A percentile compares a stretch with the other conserved stretches of the same genome.
Conservation (phyloP, 2,113 vertebrate species). For the Echinops telfairi region DNA sequence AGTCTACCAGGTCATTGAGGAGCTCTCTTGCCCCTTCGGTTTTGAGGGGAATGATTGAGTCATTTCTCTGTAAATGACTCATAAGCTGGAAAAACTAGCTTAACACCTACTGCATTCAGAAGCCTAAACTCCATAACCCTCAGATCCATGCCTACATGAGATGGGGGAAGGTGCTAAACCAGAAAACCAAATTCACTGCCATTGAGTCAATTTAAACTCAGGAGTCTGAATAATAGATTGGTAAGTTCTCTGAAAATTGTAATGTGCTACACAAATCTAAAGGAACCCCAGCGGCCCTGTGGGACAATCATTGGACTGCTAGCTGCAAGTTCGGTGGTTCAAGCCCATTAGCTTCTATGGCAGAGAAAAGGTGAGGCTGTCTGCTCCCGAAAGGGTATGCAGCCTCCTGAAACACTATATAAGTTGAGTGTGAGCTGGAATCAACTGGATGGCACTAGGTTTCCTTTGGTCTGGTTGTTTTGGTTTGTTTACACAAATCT, state of each 20-base stretch:
- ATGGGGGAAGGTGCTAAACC: neutral
- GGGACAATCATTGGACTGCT: too few species aligned
- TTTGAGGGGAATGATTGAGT: neutral
- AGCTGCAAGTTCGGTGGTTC: too few species aligned
- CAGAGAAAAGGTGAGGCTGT: too few species aligned
- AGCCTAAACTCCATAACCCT: neutral
- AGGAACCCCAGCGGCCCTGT: too few species aligned
- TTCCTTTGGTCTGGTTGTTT: too few species aligned
- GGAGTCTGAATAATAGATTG: neutral
- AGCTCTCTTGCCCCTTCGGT: neutral
- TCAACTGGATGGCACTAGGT: too few species aligned
- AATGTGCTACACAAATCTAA: neutral
- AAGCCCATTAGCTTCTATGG: too few species aligned
- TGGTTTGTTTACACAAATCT: neutral
- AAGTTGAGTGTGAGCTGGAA: too few species aligned
- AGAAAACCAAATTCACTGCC: too few species aligned
- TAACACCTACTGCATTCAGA: neutral
- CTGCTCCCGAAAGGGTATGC: too few species aligned
- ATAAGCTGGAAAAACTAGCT: neutral
- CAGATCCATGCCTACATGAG: neutral
- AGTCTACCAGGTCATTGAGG: neutral
- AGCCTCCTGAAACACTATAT: too few species aligned
- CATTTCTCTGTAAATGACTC: neutral
- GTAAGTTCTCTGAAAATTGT: constrained; percentile 55
- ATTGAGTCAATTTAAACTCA: too few species aligned